Conservation (phyloP, 2,888 invertebrate species). For the Rhabditoides inermis region DNA sequence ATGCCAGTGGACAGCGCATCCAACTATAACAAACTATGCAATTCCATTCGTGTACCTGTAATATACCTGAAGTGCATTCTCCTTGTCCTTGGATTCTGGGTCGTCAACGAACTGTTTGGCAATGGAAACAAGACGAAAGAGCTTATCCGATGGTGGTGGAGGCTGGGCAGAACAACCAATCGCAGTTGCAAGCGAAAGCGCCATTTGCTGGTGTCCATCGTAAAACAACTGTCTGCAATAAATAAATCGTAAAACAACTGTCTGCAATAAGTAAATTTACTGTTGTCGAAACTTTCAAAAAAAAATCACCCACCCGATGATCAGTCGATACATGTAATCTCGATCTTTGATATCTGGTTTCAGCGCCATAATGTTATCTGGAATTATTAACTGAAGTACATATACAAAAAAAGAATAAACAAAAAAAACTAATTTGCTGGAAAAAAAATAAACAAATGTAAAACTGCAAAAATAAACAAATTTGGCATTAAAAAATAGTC, state of each 20-base stretch:
- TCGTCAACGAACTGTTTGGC: slow-evolving; percentile 49
- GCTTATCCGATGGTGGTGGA: slow-evolving; percentile 86
- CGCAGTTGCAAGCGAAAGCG: slow-evolving; percentile 71
- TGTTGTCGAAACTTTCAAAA: neutral
- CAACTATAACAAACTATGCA: slow-evolving; percentile 20
- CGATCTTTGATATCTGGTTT: slow-evolving; percentile 70
- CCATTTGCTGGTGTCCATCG: slow-evolving; percentile 89
- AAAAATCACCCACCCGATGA: slow-evolving; percentile 69
- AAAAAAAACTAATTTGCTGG: too few relatives aligned
- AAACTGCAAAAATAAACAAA: too few relatives aligned
- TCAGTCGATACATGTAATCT: slow-evolving; percentile 78
- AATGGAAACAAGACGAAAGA: slow-evolving; percentile 62
- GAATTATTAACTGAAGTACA: too few relatives aligned
- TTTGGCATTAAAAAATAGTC: too few relatives aligned
- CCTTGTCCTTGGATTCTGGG: slow-evolving; percentile 37
- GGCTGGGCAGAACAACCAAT: slow-evolving; percentile 78
- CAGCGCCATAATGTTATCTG: slow-evolving; percentile 13
- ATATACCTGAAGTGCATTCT: slow-evolving; percentile 17
- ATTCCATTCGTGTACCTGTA: neutral
- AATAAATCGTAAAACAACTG: neutral
- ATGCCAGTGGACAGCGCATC: slow-evolving; percentile 60
- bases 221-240: slow-evolving; percentile 94
- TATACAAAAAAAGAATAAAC: too few relatives aligned
- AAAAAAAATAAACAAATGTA: too few relatives aligned
- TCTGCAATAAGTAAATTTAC: neutral